phyloP scores from a whole-genome alignment of 2,888 invertebrate species.

The Scaptomyza flava region DNA sequence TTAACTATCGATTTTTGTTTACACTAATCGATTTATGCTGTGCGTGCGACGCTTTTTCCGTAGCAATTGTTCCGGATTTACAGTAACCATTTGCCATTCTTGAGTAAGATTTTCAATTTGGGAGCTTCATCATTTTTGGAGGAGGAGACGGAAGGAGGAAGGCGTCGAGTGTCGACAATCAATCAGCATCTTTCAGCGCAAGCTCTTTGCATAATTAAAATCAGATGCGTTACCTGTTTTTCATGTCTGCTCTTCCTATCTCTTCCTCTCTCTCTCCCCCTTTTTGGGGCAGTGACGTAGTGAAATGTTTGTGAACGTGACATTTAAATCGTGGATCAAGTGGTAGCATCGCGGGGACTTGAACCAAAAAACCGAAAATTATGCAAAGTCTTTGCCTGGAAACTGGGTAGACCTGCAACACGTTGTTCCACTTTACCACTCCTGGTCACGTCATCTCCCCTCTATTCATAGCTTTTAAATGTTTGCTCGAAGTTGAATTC shows the following conservation, averaged over 20 bases:
- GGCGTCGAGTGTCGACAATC: conserved; percentile 61
- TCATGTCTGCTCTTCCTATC: conserved; percentile 24
- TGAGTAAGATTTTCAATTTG: conserved; percentile 21
- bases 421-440: conserved; percentile 3
- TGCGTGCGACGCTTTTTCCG: neutral
- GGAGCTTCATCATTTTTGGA: conserved; percentile 24
- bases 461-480: conserved; percentile 10
- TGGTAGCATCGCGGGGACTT: neutral
- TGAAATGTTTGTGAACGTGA: conserved; percentile 10
- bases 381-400: conserved; percentile 2
- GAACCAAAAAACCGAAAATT: neutral
- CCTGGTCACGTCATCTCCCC: neutral
- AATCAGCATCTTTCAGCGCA: conserved; percentile 59
- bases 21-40: neutral
- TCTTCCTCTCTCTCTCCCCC: neutral
- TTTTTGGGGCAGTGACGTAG: neutral
- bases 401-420: conserved; percentile 34
- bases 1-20: conserved; percentile 26
- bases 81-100: conserved; percentile 2
- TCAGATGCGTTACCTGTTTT: conserved; percentile 67
- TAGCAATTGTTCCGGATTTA: conserved; percentile 30
- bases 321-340: conserved; percentile 21
- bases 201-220: conserved; percentile 75
- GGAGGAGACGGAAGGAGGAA: neutral
- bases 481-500: conserved; percentile 50